Conservation (phyloP, 2,113 vertebrate genomes). For the Muntiacus reevesi region DNA sequence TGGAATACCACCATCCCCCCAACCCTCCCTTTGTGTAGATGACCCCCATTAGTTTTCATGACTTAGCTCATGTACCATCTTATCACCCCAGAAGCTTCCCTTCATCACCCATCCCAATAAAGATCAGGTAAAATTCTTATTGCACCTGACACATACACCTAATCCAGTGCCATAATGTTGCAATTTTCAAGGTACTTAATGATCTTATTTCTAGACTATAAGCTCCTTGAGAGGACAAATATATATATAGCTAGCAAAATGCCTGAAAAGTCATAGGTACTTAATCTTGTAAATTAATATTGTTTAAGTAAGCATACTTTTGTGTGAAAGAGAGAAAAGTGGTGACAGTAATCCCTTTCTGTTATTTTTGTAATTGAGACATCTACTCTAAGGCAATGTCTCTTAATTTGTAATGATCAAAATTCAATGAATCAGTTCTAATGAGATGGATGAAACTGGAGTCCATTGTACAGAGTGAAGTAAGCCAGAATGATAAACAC, state of each 20-base stretch:
- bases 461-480: too few relatives aligned
- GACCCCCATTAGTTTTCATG: neutral
- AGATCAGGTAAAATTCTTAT: neutral
- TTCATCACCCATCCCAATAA: neutral
- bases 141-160: neutral
- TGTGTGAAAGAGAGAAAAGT: neutral
- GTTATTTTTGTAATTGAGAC: neutral
- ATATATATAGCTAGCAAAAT: neutral
- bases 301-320: neutral
- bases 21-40: neutral
- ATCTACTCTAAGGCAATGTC: neutral
- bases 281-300: neutral
- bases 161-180: neutral
- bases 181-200: neutral
- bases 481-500: too few relatives aligned
- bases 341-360: neutral
- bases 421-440: neutral
- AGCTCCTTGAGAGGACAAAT: neutral
- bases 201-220: neutral
- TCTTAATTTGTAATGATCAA: neutral
- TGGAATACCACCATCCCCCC: neutral
- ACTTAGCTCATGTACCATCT: neutral
- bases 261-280: neutral
- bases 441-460: too few relatives aligned
- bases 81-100: neutral